Evolutionary conservation across 2,797 vertebrate genomes (phyloP).

Genomic region (Xenops minutus): DNA sequence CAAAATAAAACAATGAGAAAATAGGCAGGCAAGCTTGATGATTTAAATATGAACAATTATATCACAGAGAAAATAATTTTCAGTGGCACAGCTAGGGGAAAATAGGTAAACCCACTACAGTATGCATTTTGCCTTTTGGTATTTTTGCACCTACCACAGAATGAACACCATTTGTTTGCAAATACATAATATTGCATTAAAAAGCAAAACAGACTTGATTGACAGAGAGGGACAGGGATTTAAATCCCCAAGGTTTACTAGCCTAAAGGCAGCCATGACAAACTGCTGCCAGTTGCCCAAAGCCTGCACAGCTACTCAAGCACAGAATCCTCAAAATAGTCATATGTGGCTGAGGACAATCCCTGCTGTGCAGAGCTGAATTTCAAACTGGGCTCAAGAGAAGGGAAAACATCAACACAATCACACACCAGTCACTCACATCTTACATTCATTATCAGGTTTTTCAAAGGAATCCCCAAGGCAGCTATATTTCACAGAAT

Average conservation of each 20-base stretch:
- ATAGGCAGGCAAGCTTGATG: neutral
- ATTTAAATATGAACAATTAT: conserved; percentile 25
- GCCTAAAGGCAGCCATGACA: conserved; percentile 42
- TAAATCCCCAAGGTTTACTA: conserved; percentile 17
- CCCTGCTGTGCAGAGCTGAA: conserved; percentile 51
- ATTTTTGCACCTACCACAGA: neutral
- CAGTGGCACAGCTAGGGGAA: neutral
- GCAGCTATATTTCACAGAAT: conserved; percentile 55
- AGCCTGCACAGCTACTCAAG: neutral
- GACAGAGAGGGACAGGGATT: conserved; percentile 8
- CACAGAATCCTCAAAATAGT: conserved; percentile 51
- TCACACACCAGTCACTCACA: conserved; percentile 55
- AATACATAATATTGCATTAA: neutral
- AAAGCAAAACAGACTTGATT: neutral
- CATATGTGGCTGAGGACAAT: conserved; percentile 23
- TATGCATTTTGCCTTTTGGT: neutral
- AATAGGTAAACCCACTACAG: neutral
- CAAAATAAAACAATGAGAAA: conserved; percentile 25
- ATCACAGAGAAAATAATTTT: conserved; percentile 11
- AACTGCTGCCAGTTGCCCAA: conserved; percentile 33
- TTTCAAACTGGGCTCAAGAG: conserved; percentile 62
- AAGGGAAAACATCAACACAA: conserved; percentile 57
- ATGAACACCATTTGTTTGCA: neutral
- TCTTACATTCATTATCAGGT: conserved; percentile 69
- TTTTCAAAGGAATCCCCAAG: conserved; percentile 73